Evolutionary conservation across 2,888 invertebrate species (phyloP), one percentile per base, ranked within the genome.

Genomic region (Microctonus brassicae): DNA sequence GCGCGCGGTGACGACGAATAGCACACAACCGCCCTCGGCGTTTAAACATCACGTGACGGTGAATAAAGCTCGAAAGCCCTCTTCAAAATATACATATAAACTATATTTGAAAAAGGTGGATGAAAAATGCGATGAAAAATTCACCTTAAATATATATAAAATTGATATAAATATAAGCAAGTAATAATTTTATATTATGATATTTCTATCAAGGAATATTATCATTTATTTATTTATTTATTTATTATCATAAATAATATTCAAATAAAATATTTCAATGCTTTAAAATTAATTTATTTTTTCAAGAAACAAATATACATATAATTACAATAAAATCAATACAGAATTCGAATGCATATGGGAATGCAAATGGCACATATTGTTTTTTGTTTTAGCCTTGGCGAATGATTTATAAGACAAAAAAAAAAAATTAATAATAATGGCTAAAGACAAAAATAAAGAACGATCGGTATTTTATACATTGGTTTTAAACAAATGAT

Each of bases 391-490:
- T 42, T 47, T 47, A 17, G 13, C 34, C 17, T 33, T 4, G 17
- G 17, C 17, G 47, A 47, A 47, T n/a, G 17, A 47, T 17, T 47
- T 17, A 20, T 17, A 29, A 29, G 7, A 5, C 29, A 29, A 53
- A 24, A 22, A 22, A 24, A 24, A 11, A n/a, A n/a, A n/a, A n/a
- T n/a, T n/a, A n/a, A n/a, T n/a, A n/a, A 53, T 24, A 22, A 53
- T 17, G 53, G n/a, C n/a, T n/a, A 64, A 34, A 60, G 70, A 58
- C 64, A 36, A 39, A 68, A 53, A 55, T 58, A 63, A 65, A 72
- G 70, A 74, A 72, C 68, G 73, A 75, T 75, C 73, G 72, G 65
- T 70, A 73, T 66, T 55, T 63, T 52, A 58, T 55, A 64, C 52
- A 63, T 47, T 47, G 47, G 17, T 47, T 47, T 4, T 7, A 9